A percentile compares a stretch with the other conserved stretches of the same genome.
Conservation (phyloP, 2,113 vertebrate species). For the Hylia prasina region DNA sequence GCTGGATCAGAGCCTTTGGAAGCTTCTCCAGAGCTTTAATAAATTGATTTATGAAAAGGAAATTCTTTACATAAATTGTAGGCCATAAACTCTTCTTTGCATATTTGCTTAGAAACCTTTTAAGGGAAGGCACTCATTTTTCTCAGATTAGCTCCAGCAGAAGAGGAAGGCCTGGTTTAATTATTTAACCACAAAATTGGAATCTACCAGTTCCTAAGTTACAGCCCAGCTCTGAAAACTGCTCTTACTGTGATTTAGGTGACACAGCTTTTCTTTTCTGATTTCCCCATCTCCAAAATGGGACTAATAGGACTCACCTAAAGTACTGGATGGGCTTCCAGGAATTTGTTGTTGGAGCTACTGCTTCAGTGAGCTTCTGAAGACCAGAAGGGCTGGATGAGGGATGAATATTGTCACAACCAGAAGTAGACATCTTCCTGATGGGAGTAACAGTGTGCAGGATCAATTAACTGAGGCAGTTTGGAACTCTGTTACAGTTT, state of each 20-base stretch:
- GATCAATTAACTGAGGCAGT: background rate
- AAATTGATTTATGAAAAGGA: slow-evolving; percentile 49
- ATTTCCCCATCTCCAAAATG: background rate
- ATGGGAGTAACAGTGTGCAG: background rate
- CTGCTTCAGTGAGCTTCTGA: background rate
- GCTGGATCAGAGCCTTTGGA: slow-evolving; percentile 57
- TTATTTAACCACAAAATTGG: slow-evolving; percentile 17
- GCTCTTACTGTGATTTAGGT: background rate
- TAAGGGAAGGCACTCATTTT: slow-evolving; percentile 35
- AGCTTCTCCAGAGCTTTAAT: slow-evolving; percentile 33
- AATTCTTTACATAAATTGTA: slow-evolving; percentile 45
- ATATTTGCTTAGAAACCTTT: slow-evolving; percentile 6
- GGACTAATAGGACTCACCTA: background rate
- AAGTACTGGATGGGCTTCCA: background rate
- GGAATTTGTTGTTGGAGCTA: background rate
- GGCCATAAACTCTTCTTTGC: slow-evolving; percentile 29
- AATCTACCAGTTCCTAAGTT: background rate
- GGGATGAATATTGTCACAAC: background rate
- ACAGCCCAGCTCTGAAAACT: background rate
- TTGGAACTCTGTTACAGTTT: background rate
- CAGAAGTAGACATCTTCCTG: background rate
- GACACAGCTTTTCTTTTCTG: background rate
- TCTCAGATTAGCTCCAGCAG: slow-evolving; percentile 11
- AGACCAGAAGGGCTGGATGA: background rate
- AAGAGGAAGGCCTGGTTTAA: slow-evolving; percentile 19